Base-by-base conservation (phyloP, 2,797 vertebrate species). In the Cyclura pinguis region DNA sequence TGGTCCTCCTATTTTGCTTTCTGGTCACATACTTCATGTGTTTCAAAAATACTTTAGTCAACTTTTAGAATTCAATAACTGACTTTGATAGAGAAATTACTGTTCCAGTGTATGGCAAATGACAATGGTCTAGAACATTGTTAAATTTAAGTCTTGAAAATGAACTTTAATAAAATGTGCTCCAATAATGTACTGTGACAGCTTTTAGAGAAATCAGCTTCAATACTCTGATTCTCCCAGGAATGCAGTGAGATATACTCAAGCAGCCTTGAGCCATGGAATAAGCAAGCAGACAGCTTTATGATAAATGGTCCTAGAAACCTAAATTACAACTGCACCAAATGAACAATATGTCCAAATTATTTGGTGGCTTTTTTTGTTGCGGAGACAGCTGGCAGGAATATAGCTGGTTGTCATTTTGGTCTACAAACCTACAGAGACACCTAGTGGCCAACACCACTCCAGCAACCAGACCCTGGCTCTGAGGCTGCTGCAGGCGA, bases 281-380 rank as follows among this genome's bases (percentile, higher is more conserved):
- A 96, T 91, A 94, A 94, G 92, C 88, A 94, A 94, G 93, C 91
- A 95, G 94, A 88, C 78, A 88, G 92, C 81, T 92, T 89, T 92
- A 94, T 96, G 95, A 97, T 93, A 94, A 96, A 97, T 93, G 93
- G 92, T 88, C 92, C 88, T 91, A 94, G 95, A 96, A 97, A 95
- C 84, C 80, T 88, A 94, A 96, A 96, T 96, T 95, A 96, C 94
- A 95, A 96, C 93, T 90, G 93, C 94, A 95, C 92, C 91, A 95
- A 95, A 96, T 77, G 93, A 96, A 94, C 91, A 95, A 52, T 85
- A 78, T 13, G 94, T 87, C 2, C 86, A 92, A 96, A 96, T 94
- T 74, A 93, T 92, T 92, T 10, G 0, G 59, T 50, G 84, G 80
- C 38, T 92, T 87, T 92, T 94, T 81, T 89, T 6, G 73, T 55